Conservation (phyloP, 1,140 invertebrate genomes). For the Pararge aegeria region DNA sequence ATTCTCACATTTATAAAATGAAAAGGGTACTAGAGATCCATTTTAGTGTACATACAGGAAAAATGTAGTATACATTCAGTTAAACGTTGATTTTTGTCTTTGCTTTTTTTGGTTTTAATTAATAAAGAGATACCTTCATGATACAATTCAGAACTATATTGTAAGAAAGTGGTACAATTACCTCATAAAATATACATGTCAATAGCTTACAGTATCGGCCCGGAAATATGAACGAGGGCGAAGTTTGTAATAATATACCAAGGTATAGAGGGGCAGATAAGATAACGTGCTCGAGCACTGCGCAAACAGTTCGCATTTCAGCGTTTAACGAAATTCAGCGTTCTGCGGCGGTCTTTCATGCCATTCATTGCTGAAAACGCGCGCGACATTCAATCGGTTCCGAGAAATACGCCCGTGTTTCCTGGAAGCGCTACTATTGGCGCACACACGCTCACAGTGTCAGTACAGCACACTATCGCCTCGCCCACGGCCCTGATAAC, state of each 20-base stretch:
- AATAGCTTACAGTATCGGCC: not conserved
- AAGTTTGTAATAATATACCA: not conserved
- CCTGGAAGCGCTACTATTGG: constrained; percentile 72
- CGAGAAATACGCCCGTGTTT: constrained; percentile 71
- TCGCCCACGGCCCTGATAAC: constrained; percentile 68
- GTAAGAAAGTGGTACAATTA: too few species aligned
- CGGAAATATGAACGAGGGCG: constrained; percentile 6
- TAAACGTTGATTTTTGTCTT: too few species aligned
- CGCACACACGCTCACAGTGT: constrained; percentile 49
- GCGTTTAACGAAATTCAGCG: not conserved
- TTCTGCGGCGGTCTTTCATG: constrained; percentile 32
- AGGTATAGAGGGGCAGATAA: constrained; percentile 12
- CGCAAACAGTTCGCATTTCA: constrained; percentile 16
- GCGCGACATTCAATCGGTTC: constrained; percentile 70
- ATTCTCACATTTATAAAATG: too few species aligned
- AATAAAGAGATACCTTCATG: too few species aligned
- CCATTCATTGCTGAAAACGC: constrained; percentile 73
- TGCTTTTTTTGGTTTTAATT: too few species aligned
- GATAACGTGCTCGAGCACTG: constrained; percentile 4
- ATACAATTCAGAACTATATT: too few species aligned
- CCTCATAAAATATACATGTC: not conserved
- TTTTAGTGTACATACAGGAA: too few species aligned
- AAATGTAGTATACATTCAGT: too few species aligned
- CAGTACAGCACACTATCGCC: constrained; percentile 55
- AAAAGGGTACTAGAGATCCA: too few species aligned